Evolutionary conservation across 1,140 invertebrate species (phyloP), one percentile per base, ranked within the genome.

Genomic region (Laupala kohalensis): DNA sequence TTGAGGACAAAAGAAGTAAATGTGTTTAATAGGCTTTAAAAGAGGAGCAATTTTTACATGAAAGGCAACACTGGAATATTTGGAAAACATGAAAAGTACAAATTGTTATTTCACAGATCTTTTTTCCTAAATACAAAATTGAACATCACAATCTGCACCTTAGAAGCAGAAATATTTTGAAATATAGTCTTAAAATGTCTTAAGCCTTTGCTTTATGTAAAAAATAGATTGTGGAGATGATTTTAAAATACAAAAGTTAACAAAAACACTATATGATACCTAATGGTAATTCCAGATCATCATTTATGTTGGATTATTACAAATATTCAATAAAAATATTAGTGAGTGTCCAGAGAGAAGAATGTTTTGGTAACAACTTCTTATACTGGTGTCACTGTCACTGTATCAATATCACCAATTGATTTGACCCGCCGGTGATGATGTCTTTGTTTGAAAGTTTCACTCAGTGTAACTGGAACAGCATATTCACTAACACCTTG

Each of bases 371-470:
- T n/a, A 23, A 24, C 15, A 28, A 15, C 68, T 25, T 27, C 27
- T 68, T 72, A 78, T 9, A 78, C 77, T 12, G 74, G 84, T 75
- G 78, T 83, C 79, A 76, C 82, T 79, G 76, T 77, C 74, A 86
- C 82, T 70, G 85, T 83, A 30, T 90, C 88, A 74, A 89, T 89
- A 77, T 90, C 88, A 62, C 88, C 87, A 73, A 89, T 90, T 73
- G 88, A 90, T 75, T 89, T 89, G 23, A 90, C 88, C 19, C 89
- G 81, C 64, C 88, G 82, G 75, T 89, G 88, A 72, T 86, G 83
- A 72, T 86, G 72, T 66, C 69, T 70, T 28, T 62, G 64, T 53
- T 75, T 72, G 15, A 72, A 53, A 13, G 37, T 53, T 53, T 53
- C 37, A 53, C 37, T 53, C 9, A 53, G 37, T 13, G 9, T 19